Evolutionary conservation across 92 coral and sea anemone species (phyloP), one percentile per base, ranked within the genome.

Genomic region (Metridium senile): DNA sequence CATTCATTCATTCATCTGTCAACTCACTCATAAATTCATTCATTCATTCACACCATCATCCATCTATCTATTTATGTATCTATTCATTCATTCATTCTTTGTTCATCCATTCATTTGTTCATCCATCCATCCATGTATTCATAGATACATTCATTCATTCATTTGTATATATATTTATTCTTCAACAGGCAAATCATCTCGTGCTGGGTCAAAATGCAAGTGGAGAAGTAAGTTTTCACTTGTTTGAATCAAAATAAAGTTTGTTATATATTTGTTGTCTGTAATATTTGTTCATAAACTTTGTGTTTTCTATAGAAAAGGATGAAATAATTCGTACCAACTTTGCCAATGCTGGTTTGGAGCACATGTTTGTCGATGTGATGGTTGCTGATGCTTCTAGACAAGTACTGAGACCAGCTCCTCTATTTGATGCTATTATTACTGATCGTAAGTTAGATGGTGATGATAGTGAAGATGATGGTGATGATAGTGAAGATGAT

Each of bases 391-490:
- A 95, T 68, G 93, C 94, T 13, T 88, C 93, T 0, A 77, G 94
- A 80, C 86, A 77, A 34, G 96, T 92, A 19, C 84, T 92, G 23
- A 79, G 97, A 72, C 84, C 84, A 21, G 33, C 63, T 10, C 99
- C 97, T 2, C 74, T 92, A 54, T 95, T 95, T 74, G 99, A 95
- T 75, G 97, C 97, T 32, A 92, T 95, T 25, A 77, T 95, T 31
- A 95, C 99, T 58, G 99, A 95, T 71, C 99, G 99, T 95, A 70
- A 92, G 99, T 95, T 49, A 6, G 61, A 54, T 54, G 23, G 17
- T 10, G 13, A 20, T 54, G 61, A 54, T 54, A 4, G 25, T 4
- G 17, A 54, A 3, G 23, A 54, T 54, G 61, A 54, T 54, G 25
- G 17, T 13, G 13, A 13, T 39, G 49, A 39, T 39, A 13, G 13